phyloP scores from a whole-genome alignment of 2,113 vertebrate species.

The Coptodon rendalli region DNA sequence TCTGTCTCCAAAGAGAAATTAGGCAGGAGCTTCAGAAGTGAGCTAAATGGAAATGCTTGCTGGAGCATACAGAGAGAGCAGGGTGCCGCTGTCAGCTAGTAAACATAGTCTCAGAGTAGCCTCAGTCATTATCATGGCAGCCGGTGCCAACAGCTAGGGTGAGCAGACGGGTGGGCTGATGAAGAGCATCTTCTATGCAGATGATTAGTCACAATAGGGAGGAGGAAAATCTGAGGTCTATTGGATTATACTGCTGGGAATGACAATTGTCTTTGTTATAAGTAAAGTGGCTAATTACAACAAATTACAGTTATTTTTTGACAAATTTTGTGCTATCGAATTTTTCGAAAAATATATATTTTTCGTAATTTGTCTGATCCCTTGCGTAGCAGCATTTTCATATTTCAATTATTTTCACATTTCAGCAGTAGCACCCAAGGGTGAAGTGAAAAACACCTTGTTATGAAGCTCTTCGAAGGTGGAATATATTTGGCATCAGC shows the following conservation, averaged over 20 bases:
- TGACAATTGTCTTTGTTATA: conserved; percentile 14
- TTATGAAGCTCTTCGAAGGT: neutral
- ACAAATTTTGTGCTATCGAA: neutral
- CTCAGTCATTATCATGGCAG: conserved; percentile 82
- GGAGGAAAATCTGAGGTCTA: conserved; percentile 24
- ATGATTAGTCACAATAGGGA: conserved; percentile 62
- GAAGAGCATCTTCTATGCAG: conserved; percentile 55
- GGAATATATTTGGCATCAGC: neutral
- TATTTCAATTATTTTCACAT: neutral
- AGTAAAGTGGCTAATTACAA: conserved; percentile 27
- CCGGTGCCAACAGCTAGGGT: conserved; percentile 66
- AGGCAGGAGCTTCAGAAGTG: conserved; percentile 87
- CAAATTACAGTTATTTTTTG: neutral
- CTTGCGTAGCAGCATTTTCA: neutral
- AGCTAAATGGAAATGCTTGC: conserved; percentile 92
- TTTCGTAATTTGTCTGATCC: neutral
- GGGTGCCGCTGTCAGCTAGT: conserved; percentile 87
- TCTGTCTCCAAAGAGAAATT: conserved; percentile 98
- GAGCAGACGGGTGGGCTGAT: conserved; percentile 62
- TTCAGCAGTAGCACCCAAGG: neutral
- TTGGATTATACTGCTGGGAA: conserved; percentile 26
- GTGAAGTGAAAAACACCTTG: neutral
- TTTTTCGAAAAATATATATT: neutral
- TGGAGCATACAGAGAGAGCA: conserved; percentile 81
- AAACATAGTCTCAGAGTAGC: conserved; percentile 75